phyloP scores from a whole-genome alignment of 2,888 invertebrate genomes.

The Rotaria macrura region DNA sequence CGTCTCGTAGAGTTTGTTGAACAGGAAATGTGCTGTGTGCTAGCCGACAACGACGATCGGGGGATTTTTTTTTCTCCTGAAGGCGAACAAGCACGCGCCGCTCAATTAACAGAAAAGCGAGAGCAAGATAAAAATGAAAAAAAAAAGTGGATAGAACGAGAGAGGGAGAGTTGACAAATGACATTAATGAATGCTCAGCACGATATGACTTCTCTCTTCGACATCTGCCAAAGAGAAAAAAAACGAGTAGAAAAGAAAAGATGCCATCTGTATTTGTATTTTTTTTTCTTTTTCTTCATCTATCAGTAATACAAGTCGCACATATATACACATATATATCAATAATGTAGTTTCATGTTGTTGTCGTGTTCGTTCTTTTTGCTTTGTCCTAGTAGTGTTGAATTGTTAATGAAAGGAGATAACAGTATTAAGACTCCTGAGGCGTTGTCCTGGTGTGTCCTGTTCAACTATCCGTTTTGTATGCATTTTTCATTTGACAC shows the following conservation, averaged over 20 bases:
- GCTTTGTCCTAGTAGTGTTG: not conserved
- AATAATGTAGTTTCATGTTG: not conserved
- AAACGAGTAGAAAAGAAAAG: not conserved
- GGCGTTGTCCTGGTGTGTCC: not conserved
- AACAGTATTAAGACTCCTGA: not conserved
- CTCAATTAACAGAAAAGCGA: not conserved
- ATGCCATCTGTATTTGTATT: conserved; percentile 13
- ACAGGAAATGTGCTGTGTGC: not conserved
- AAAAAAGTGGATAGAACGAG: not conserved
- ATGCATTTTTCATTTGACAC: not conserved
- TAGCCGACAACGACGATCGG: not conserved
- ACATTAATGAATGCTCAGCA: conserved; percentile 5
- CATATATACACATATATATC: not conserved
- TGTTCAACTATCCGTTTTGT: not conserved
- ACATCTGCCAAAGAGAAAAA: not conserved
- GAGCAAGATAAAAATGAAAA: not conserved
- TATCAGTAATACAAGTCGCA: not conserved
- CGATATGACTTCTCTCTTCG: not conserved
- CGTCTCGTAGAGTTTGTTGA: not conserved
- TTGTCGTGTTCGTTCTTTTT: not conserved
- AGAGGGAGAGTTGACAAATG: not conserved
- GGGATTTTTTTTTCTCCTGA: not conserved
- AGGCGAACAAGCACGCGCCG: not conserved
- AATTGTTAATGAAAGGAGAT: not conserved
- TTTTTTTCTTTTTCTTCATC: not conserved